Conservation (phyloP, 1,140 invertebrate species). For the Oryctes rhinoceros region DNA sequence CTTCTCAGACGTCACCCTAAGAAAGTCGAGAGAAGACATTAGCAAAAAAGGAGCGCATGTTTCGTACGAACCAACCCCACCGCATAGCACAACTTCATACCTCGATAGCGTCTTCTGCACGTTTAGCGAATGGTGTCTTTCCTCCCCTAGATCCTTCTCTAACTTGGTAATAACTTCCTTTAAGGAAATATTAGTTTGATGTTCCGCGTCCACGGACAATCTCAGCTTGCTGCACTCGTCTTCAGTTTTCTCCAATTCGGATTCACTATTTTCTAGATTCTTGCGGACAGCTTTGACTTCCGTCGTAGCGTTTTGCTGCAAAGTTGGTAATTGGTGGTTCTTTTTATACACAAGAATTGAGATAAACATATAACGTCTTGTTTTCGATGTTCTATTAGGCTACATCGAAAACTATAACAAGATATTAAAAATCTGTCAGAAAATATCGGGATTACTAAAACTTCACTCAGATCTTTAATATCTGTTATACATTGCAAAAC, state of each 20-base stretch:
- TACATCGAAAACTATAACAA: too few species aligned
- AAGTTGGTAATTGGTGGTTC: background rate
- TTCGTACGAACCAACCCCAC: background rate
- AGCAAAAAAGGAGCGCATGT: too few species aligned
- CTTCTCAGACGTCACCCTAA: constrained; percentile 75
- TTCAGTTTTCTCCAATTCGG: constrained; percentile 57
- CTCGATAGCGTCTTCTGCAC: constrained; percentile 59
- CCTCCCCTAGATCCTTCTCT: constrained; percentile 58
- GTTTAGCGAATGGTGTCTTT: constrained; percentile 57
- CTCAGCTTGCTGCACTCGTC: constrained; percentile 56
- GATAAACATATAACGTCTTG: too few species aligned
- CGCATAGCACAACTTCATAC: constrained; percentile 42
- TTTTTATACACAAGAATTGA: too few species aligned
- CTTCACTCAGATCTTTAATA: too few species aligned
- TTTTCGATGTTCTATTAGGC: too few species aligned
- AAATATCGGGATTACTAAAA: too few species aligned
- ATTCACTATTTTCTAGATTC: constrained; percentile 58
- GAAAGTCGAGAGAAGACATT: background rate
- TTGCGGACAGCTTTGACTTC: constrained; percentile 58
- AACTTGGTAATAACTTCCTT: constrained; percentile 54
- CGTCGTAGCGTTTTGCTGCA: constrained; percentile 52
- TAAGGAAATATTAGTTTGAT: constrained; percentile 54
- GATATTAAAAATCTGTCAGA: too few species aligned
- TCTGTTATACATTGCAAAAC: too few species aligned
- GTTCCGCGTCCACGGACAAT: constrained; percentile 55